phyloP scores from a whole-genome alignment of 2,888 invertebrate species.

The Ochropleura leucogaster region DNA sequence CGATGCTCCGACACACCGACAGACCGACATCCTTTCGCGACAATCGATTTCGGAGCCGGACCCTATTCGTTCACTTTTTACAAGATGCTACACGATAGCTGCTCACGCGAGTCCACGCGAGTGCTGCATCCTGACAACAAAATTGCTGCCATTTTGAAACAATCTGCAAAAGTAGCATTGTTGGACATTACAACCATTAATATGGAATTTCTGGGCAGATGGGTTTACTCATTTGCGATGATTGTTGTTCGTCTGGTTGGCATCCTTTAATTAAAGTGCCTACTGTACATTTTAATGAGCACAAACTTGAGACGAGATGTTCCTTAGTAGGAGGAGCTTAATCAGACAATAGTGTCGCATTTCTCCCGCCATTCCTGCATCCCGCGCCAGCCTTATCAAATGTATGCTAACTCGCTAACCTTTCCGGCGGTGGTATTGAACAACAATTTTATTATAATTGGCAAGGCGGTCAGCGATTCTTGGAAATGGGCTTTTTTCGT shows the following conservation, averaged over 20 bases:
- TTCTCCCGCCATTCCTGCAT: conserved; percentile 56
- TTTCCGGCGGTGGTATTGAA: conserved; percentile 85
- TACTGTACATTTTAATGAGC: conserved; percentile 48
- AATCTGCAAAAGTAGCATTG: conserved; percentile 52
- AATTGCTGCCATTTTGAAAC: conserved; percentile 56
- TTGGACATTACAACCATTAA: conserved; percentile 53
- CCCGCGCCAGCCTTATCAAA: conserved; percentile 68
- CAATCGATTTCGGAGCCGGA: conserved; percentile 72
- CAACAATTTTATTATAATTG: conserved; percentile 89
- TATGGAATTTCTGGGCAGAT: conserved; percentile 48
- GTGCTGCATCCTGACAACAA: conserved; percentile 56
- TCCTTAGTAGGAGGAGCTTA: conserved; percentile 10
- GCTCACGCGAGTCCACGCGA: conserved; percentile 40
- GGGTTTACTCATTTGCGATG: conserved; percentile 45
- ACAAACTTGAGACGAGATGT: not conserved
- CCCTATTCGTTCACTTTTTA: conserved; percentile 62
- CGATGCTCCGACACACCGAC: conserved; percentile 64
- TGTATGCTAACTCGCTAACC: conserved; percentile 83
- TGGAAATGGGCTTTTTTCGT: conserved; percentile 85
- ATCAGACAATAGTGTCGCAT: conserved; percentile 40
- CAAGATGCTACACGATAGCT: conserved; percentile 56
- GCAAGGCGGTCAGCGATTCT: conserved; percentile 87
- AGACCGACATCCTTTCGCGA: conserved; percentile 75
- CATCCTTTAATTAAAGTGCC: conserved; percentile 56
- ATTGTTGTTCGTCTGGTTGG: conserved; percentile 46